phyloP scores from a whole-genome alignment of 2,797 vertebrate species.

The Alfaro cultratus region DNA sequence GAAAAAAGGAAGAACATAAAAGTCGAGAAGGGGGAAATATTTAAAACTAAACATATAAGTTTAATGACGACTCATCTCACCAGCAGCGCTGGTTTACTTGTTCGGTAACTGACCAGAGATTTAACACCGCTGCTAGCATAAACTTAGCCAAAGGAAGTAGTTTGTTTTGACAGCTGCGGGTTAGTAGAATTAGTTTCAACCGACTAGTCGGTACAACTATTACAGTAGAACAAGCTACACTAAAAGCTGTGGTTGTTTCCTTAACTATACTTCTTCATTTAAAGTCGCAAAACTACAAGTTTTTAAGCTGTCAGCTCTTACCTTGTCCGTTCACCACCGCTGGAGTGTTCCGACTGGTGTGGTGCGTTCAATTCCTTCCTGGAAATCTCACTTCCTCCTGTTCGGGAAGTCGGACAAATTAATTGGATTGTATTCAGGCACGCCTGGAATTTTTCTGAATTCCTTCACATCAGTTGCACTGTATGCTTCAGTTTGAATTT shows the following conservation, averaged over 20 bases:
- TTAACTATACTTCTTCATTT: background rate
- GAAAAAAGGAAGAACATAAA: background rate
- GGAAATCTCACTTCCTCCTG: background rate
- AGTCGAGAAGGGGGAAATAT: background rate
- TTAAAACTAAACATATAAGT: accelerated
- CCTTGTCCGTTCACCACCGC: slow-evolving; percentile 32
- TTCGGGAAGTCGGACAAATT: slow-evolving; percentile 33
- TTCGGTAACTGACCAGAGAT: slow-evolving; percentile 28
- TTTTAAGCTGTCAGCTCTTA: slow-evolving; percentile 27
- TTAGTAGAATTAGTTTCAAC: slow-evolving; percentile 9
- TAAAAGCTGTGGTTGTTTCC: background rate
- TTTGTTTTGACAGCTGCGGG: slow-evolving; percentile 60
- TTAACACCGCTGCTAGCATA: slow-evolving; percentile 32
- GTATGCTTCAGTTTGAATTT: background rate
- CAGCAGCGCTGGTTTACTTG: background rate
- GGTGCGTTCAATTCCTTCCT: slow-evolving; percentile 50
- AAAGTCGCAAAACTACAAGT: background rate
- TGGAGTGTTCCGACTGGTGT: slow-evolving; percentile 18
- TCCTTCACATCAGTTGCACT: too few species aligned
- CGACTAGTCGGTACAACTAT: background rate
- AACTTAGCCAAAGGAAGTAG: slow-evolving; percentile 48
- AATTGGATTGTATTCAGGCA: slow-evolving; percentile 9
- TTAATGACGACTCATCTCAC: accelerated
- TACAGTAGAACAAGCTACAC: background rate
- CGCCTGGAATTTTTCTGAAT: background rate